phyloP scores from a whole-genome alignment of 2,113 vertebrate genomes.

The Empidonax alnorum region DNA sequence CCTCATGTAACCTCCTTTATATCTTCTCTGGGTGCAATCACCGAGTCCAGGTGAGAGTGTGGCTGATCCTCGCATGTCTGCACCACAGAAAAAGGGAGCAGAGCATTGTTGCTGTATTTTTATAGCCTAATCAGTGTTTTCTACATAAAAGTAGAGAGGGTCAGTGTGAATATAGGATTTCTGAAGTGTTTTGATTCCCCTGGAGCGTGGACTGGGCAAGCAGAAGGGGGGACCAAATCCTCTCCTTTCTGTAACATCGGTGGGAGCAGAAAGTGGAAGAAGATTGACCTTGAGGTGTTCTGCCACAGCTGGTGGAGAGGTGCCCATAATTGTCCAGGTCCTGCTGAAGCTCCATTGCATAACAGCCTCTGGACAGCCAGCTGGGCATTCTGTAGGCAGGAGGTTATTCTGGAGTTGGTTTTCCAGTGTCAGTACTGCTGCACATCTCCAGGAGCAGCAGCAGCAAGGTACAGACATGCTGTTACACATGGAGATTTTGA shows the following conservation, averaged over 20 bases:
- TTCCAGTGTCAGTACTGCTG: not conserved
- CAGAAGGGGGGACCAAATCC: not conserved
- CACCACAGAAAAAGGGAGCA: rapidly evolving
- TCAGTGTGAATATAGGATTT: not conserved
- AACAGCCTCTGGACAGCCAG: not conserved
- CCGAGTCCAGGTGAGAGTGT: rapidly evolving
- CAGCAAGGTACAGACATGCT: not conserved
- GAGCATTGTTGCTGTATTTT: not conserved
- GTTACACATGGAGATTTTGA: rapidly evolving
- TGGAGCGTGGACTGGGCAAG: not conserved
- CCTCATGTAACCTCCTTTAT: rapidly evolving
- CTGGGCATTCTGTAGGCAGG: not conserved
- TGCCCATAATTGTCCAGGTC: not conserved
- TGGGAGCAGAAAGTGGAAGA: not conserved
- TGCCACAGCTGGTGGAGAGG: not conserved
- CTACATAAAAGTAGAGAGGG: not conserved
- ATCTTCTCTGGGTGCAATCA: not conserved
- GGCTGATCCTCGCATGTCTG: rapidly evolving
- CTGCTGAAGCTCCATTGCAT: not conserved
- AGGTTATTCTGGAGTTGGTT: not conserved
- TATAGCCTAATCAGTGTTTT: rapidly evolving
- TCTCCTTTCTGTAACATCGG: too few species aligned
- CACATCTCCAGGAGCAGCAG: not conserved
- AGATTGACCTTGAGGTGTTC: not conserved
- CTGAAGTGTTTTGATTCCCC: not conserved